These are phyloP conservation scores for Oppia nitens DNA, from an alignment of 1,140 invertebrate genomes.

Conservation along the genomic window DNA sequence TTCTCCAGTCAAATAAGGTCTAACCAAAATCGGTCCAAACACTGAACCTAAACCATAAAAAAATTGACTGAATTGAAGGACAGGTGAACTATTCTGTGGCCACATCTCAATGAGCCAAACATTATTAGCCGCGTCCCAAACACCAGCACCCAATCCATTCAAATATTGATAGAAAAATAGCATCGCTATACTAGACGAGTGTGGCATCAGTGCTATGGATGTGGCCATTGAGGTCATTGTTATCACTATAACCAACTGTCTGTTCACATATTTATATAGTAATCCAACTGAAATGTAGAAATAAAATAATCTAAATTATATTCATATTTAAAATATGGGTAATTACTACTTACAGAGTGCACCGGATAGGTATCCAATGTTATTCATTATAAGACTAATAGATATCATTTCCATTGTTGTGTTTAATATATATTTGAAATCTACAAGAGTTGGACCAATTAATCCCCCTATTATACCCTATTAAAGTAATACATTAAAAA, in stretches of 20 bases:
- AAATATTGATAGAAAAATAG: neutral
- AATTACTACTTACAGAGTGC: neutral
- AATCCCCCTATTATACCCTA: slow-evolving; percentile 3
- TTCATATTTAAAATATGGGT: neutral
- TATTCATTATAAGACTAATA: neutral
- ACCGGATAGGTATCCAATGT: slow-evolving; percentile 4
- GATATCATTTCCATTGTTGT: neutral
- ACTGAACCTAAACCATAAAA: slow-evolving; percentile 8
- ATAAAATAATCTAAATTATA: neutral
- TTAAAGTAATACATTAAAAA: neutral
- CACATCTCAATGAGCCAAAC: slow-evolving; percentile 15
- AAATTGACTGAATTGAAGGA: slow-evolving; percentile 5
- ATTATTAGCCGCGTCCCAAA: slow-evolving; percentile 13
- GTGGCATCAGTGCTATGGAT: neutral
- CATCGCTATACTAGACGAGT: neutral
- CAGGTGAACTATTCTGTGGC: neutral
- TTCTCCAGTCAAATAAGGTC: slow-evolving; percentile 5
- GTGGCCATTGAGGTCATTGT: neutral
- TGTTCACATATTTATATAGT: slow-evolving; percentile 1
- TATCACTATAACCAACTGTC: neutral
- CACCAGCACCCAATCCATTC: neutral
- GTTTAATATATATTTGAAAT: slow-evolving; percentile 8
- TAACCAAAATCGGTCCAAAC: neutral
- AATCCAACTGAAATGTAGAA: neutral
- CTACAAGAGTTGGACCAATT: slow-evolving; percentile 2